phyloP scores from a whole-genome alignment of 1,140 invertebrate genomes.

The Oryctes rhinoceros region DNA sequence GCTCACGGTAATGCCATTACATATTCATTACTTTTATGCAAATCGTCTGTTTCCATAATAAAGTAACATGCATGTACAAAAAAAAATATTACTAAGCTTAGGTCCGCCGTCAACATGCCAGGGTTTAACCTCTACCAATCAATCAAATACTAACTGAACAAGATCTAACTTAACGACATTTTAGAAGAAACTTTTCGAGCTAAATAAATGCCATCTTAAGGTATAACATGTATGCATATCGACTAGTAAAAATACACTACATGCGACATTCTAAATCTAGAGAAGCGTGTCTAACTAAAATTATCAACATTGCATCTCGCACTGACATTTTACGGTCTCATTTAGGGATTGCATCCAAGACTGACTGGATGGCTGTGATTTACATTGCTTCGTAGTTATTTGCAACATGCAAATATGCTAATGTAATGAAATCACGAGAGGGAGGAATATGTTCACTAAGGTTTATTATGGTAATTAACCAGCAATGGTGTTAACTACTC shows the following conservation, averaged over 20 bases:
- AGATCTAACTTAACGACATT: too few species aligned
- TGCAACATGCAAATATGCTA: constrained; percentile 22
- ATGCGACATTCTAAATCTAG: not conserved
- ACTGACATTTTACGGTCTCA: not conserved
- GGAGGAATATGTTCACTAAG: not conserved
- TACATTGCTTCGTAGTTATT: constrained; percentile 26
- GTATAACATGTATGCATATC: not conserved
- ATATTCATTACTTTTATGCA: too few species aligned
- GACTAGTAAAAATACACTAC: not conserved
- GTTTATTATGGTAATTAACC: not conserved
- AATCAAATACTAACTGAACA: too few species aligned
- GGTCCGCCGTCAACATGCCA: too few species aligned
- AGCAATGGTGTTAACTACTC: constrained; percentile 32
- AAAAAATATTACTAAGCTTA: too few species aligned
- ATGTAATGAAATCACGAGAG: constrained; percentile 22
- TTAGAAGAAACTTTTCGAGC: too few species aligned
- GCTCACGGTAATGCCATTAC: too few species aligned
- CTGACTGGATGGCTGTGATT: constrained; percentile 1
- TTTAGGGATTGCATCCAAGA: not conserved
- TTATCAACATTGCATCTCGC: constrained; percentile 6
- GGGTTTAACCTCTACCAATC: too few species aligned
- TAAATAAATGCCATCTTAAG: too few species aligned
- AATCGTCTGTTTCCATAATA: too few species aligned
- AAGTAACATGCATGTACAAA: too few species aligned
- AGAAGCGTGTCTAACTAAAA: not conserved